Evolutionary conservation across 35 echinoderm and acorn worm species (phyloP).

Genomic region (Heliocidaris tuberculata): DNA sequence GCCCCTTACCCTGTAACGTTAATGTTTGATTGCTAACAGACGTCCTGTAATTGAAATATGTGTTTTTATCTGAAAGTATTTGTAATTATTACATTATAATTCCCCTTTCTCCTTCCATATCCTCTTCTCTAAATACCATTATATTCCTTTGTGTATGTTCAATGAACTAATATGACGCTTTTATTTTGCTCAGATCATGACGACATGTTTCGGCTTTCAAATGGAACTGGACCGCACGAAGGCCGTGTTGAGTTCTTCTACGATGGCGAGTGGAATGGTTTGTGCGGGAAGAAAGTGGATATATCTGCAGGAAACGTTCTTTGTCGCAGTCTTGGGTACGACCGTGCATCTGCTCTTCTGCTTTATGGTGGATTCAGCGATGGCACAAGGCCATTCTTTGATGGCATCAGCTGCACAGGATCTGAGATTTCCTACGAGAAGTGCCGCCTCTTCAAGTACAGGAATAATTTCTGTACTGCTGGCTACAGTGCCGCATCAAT

Average conservation of each 20-base stretch:
- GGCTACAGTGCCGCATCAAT: background rate
- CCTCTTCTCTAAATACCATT: too few species aligned
- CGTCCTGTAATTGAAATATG: too few species aligned
- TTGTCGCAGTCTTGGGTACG: slow-evolving; percentile 36
- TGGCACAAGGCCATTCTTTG: background rate
- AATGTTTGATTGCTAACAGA: too few species aligned
- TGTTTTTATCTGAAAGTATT: too few species aligned
- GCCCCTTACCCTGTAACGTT: too few species aligned
- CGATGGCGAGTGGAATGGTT: too few species aligned
- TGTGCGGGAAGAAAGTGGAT: background rate
- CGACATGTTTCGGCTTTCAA: background rate
- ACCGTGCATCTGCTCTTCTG: background rate
- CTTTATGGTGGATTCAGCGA: background rate
- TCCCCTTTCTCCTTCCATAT: too few species aligned
- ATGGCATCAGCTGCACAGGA: background rate
- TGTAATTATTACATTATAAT: too few species aligned
- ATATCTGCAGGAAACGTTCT: background rate
- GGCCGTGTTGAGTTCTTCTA: background rate
- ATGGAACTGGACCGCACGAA: slow-evolving; percentile 22
- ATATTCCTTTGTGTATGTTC: too few species aligned
- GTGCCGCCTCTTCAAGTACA: background rate
- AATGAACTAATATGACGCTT: too few species aligned
- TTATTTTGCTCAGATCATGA: background rate
- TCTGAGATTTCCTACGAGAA: background rate
- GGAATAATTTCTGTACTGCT: background rate